Percentiles rank a stretch among this genome's conserved stretches.
phyloP scores from a whole-genome alignment of 2,113 vertebrate species.

The Prochilodus magdalenae region DNA sequence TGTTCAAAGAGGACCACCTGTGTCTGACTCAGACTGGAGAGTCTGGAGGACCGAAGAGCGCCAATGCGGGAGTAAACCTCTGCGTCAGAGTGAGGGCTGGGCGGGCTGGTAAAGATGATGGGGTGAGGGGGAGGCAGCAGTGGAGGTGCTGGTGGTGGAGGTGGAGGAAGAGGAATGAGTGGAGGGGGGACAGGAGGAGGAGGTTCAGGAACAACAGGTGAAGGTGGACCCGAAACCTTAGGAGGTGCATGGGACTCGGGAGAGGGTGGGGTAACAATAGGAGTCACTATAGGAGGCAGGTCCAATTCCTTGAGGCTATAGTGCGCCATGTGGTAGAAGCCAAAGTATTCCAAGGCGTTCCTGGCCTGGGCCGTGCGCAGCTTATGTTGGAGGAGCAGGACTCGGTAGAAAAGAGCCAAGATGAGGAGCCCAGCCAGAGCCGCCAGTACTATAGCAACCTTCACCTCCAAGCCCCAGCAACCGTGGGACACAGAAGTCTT shows the following conservation, averaged over 20 bases:
- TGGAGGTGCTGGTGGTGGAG: background rate
- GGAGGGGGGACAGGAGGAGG: slow-evolving; percentile 39
- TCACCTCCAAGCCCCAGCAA: slow-evolving; percentile 66
- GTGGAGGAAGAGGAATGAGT: slow-evolving; percentile 7
- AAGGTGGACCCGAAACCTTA: slow-evolving; percentile 4
- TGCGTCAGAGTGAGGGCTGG: slow-evolving; percentile 74
- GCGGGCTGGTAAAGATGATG: slow-evolving; percentile 67
- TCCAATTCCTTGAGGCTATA: slow-evolving; percentile 68
- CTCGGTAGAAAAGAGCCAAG: slow-evolving; percentile 71
- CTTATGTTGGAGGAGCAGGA: slow-evolving; percentile 72
- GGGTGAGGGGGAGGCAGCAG: slow-evolving; percentile 57
- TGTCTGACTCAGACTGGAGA: slow-evolving; percentile 68
- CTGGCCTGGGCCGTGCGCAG: slow-evolving; percentile 64
- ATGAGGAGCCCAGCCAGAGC: slow-evolving; percentile 69
- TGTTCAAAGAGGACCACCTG: slow-evolving; percentile 81
- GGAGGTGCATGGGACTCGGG: slow-evolving; percentile 36
- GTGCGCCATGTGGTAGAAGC: slow-evolving; percentile 74
- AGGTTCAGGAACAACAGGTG: slow-evolving; percentile 18
- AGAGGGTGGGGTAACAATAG: background rate
- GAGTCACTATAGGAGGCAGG: background rate
- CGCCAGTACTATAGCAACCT: slow-evolving; percentile 65
- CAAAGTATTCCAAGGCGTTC: slow-evolving; percentile 70
- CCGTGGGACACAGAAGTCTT: slow-evolving; percentile 49
- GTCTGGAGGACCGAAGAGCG: slow-evolving; percentile 64
- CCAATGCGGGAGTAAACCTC: slow-evolving; percentile 76